phyloP scores from a whole-genome alignment of 2,113 vertebrate genomes.

The Typhlomys cinereus region DNA sequence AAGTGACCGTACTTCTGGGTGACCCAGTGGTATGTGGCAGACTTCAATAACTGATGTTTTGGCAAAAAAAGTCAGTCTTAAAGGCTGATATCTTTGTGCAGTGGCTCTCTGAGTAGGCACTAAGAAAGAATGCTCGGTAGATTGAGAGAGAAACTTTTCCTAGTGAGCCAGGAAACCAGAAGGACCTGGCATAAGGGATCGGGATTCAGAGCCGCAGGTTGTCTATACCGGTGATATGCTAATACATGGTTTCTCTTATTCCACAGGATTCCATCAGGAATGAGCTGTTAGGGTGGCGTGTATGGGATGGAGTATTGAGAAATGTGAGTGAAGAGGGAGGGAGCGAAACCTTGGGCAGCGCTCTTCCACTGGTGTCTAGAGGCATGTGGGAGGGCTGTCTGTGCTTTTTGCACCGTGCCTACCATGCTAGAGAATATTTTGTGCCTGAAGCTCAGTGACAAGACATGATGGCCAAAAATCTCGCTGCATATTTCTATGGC shows the following conservation, averaged over 20 bases:
- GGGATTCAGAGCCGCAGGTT: not conserved
- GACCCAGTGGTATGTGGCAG: conserved; percentile 40
- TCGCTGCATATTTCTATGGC: not conserved
- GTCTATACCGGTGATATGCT: not conserved
- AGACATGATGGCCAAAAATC: not conserved
- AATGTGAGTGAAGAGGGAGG: not conserved
- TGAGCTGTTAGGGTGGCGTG: not conserved
- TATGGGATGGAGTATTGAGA: not conserved
- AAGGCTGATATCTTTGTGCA: conserved; percentile 43
- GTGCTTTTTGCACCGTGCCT: not conserved
- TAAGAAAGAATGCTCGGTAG: conserved; percentile 31
- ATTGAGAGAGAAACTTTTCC: not conserved
- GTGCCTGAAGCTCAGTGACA: not conserved
- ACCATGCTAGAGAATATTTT: not conserved
- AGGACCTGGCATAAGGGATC: not conserved
- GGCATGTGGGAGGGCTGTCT: not conserved
- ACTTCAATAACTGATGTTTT: conserved; percentile 59
- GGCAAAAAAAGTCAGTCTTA: conserved; percentile 52
- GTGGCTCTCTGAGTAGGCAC: conserved; percentile 46
- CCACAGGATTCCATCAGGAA: not conserved
- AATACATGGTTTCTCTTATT: not conserved
- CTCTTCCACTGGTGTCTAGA: not conserved
- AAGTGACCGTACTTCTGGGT: conserved; percentile 48
- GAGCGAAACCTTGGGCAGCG: not conserved
- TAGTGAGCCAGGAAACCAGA: not conserved